A percentile compares a stretch with the other conserved stretches of the same genome.
These are phyloP conservation scores for Gorilla gorilla DNA, from an alignment of 2,113 vertebrate species.

Conservation along the genomic window DNA sequence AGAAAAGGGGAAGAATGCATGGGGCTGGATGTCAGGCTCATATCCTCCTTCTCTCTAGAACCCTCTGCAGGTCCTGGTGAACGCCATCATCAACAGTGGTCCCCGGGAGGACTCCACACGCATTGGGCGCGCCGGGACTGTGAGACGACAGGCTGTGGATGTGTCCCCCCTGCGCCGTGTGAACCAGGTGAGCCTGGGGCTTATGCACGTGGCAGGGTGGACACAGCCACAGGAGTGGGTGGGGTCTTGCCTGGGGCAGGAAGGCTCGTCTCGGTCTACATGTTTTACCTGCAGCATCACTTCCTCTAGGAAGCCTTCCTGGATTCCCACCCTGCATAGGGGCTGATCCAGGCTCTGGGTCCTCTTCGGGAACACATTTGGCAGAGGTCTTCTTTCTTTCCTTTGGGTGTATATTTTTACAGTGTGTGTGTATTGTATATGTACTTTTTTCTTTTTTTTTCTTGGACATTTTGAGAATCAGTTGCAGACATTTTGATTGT, in stretches of 20 bases:
- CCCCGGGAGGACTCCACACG: slow-evolving; percentile 96
- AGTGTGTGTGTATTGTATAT: not conserved
- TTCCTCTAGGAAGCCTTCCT: slow-evolving; percentile 64
- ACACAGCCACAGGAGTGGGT: not conserved
- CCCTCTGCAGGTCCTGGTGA: slow-evolving; percentile 95
- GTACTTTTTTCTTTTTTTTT: too few relatives aligned
- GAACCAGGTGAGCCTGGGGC: slow-evolving; percentile 89
- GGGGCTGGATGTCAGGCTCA: not conserved
- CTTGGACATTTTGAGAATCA: not conserved
- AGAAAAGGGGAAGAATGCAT: fast-evolving
- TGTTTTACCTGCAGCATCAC: slow-evolving; percentile 43
- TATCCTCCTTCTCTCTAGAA: slow-evolving; percentile 83
- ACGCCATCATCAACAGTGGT: slow-evolving; percentile 97
- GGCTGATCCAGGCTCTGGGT: not conserved
- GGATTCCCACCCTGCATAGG: not conserved
- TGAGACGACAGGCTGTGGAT: slow-evolving; percentile 95
- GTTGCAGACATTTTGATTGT: fast-evolving
- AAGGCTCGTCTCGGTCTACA: not conserved
- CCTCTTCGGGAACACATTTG: not conserved
- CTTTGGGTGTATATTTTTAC: not conserved
- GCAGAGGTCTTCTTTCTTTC: not conserved
- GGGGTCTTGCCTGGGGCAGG: not conserved
- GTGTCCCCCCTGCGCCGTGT: slow-evolving; percentile 95
- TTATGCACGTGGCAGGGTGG: fast-evolving
- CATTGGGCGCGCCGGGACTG: slow-evolving; percentile 95